These are phyloP conservation scores for Panagrolaimus sp. DNA, from an alignment of 1,140 invertebrate genomes.

Conservation along the genomic window DNA sequence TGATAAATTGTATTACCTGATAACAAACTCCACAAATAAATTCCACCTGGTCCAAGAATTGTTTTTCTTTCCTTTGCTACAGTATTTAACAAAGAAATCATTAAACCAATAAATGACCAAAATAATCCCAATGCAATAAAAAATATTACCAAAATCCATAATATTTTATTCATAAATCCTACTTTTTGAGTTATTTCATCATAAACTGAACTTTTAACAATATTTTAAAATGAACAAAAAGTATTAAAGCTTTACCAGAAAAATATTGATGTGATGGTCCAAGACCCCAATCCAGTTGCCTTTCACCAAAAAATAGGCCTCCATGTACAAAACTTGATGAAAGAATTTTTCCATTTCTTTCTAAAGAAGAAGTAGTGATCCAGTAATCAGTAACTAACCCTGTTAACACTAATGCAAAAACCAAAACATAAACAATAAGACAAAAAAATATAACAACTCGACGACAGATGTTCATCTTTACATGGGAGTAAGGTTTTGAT, in stretches of 20 bases:
- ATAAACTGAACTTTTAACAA: constrained; percentile 35
- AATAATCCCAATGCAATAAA: constrained; percentile 34
- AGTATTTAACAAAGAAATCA: constrained; percentile 31
- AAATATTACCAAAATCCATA: constrained; percentile 32
- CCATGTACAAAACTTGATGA: constrained; percentile 25
- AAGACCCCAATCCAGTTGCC: constrained; percentile 36
- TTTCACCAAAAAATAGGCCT: constrained; percentile 32
- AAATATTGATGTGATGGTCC: constrained; percentile 30
- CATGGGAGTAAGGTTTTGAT: too few species aligned
- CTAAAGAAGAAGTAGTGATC: constrained; percentile 22
- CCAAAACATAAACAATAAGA: constrained; percentile 17
- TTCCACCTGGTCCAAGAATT: constrained; percentile 5
- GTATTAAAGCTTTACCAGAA: constrained; percentile 33
- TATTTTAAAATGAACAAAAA: too few species aligned
- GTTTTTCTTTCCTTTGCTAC: constrained; percentile 14
- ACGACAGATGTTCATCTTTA: too few species aligned
- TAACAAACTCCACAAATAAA: constrained; percentile 6
- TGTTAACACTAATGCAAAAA: constrained; percentile 17
- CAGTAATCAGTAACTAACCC: constrained; percentile 39
- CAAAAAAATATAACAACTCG: constrained; percentile 17
- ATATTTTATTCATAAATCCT: constrained; percentile 29
- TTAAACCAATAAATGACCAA: constrained; percentile 38
- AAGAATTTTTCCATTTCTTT: constrained; percentile 28
- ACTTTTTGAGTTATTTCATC: constrained; percentile 25
- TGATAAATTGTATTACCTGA: background rate